These are phyloP conservation scores for Malacoraja senta DNA, from an alignment of 2,797 vertebrate species.

Conservation along the genomic window DNA sequence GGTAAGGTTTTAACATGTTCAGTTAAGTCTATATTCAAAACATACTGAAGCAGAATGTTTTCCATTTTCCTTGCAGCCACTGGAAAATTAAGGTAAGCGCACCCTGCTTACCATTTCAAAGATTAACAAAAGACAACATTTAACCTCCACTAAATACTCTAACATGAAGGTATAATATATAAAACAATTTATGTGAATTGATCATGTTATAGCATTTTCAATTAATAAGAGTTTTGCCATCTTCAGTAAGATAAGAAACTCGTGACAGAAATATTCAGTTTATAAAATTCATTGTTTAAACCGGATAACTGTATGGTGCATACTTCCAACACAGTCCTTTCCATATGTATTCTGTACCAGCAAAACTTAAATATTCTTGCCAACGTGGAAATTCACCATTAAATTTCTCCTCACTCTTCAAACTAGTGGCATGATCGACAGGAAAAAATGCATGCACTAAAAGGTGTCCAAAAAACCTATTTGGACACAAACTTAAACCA, in stretches of 20 bases:
- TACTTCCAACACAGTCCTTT: too few species aligned
- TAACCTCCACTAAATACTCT: neutral
- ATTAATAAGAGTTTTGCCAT: neutral
- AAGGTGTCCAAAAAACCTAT: neutral
- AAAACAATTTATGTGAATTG: too few species aligned
- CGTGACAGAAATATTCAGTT: neutral
- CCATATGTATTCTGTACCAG: neutral
- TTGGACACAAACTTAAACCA: neutral
- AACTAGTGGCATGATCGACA: neutral
- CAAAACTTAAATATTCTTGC: neutral
- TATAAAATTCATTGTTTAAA: neutral
- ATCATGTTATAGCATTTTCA: neutral
- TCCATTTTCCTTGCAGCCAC: neutral
- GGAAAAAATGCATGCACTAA: neutral
- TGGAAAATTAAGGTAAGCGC: neutral
- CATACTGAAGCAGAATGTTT: neutral
- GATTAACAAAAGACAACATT: neutral
- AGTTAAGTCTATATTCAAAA: neutral
- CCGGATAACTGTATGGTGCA: neutral
- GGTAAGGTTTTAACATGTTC: neutral
- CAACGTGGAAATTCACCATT: neutral
- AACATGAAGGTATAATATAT: too few species aligned
- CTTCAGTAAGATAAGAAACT: neutral
- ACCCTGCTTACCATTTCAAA: neutral
- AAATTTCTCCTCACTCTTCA: neutral